Evolutionary conservation across 2,113 vertebrate species (phyloP).

Genomic region (Zeus faber): DNA sequence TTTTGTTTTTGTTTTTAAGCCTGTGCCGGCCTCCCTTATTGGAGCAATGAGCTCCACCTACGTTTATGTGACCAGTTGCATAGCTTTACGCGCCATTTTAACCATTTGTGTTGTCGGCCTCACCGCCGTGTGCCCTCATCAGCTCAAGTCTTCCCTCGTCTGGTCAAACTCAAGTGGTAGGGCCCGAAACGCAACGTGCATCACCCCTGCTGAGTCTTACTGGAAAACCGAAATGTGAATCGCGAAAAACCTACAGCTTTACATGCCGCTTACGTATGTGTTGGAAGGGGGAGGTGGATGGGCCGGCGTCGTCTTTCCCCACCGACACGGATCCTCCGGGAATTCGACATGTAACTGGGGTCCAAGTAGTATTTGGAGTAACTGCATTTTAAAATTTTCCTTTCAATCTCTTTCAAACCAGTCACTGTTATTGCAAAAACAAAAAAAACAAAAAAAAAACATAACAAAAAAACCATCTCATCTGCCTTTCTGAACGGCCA

Average conservation of each 20-base stretch:
- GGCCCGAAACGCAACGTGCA: conserved; percentile 10
- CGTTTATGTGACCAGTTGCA: no score
- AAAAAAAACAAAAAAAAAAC: no score
- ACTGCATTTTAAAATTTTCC: conserved; percentile 4
- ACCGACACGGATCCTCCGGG: neutral
- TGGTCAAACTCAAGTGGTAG: conserved; percentile 30
- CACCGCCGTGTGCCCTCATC: conserved; percentile 26
- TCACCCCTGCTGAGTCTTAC: neutral
- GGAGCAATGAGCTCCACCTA: no score
- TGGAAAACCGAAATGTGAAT: no score
- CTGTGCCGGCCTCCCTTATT: no score
- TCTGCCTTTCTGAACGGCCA: conserved; percentile 13
- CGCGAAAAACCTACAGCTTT: no score
- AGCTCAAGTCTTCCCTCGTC: conserved; percentile 27
- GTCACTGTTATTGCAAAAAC: conserved; percentile 30
- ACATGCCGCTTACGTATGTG: no score
- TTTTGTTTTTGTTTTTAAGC: no score
- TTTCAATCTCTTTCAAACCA: neutral
- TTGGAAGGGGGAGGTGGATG: no score
- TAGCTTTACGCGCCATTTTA: no score
- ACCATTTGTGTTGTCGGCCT: no score
- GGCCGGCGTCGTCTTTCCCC: no score
- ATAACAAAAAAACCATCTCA: neutral
- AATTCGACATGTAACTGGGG: conserved; percentile 11
- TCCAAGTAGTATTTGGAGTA: conserved; percentile 40